phyloP scores from a whole-genome alignment of 2,113 vertebrate genomes.

The Ploceus nigricollis region DNA sequence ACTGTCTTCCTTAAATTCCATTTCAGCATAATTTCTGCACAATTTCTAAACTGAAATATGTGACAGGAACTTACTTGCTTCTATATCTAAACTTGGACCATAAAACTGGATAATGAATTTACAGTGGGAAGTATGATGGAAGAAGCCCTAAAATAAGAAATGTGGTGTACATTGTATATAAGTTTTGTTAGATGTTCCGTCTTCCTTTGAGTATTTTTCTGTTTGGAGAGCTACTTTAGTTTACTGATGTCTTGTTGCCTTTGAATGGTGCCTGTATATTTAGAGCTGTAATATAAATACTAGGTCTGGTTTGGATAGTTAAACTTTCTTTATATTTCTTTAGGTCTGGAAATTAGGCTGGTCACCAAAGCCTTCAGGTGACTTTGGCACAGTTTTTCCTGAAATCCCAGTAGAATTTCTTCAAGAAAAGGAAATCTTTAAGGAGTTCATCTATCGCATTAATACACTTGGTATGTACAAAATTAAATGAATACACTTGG shows the following conservation, averaged over 20 bases:
- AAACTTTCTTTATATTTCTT: neutral
- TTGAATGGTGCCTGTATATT: neutral
- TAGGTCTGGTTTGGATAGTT: neutral
- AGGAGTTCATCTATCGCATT: constrained; percentile 94
- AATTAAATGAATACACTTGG: neutral
- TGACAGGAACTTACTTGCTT: neutral
- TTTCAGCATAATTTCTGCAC: neutral
- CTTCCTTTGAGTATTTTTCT: neutral
- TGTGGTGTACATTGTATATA: neutral
- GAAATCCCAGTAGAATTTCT: constrained; percentile 98
- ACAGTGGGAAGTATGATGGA: neutral
- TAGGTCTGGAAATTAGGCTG: constrained; percentile 98
- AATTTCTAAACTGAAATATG: neutral
- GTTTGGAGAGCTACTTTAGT: neutral
- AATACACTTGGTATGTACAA: constrained; percentile 87
- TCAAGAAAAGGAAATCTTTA: constrained; percentile 95
- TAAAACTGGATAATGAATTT: neutral
- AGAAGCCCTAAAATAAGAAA: neutral
- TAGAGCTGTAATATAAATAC: neutral
- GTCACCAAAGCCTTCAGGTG: constrained; percentile 89
- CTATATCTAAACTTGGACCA: neutral
- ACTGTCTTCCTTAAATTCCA: neutral
- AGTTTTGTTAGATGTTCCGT: neutral
- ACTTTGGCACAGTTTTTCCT: constrained; percentile 88
- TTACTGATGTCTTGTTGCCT: neutral